A percentile compares a stretch with the other conserved stretches of the same genome.
Evolutionary conservation across 2,888 invertebrate genomes (phyloP).

Genomic region (Camponotus fellah): DNA sequence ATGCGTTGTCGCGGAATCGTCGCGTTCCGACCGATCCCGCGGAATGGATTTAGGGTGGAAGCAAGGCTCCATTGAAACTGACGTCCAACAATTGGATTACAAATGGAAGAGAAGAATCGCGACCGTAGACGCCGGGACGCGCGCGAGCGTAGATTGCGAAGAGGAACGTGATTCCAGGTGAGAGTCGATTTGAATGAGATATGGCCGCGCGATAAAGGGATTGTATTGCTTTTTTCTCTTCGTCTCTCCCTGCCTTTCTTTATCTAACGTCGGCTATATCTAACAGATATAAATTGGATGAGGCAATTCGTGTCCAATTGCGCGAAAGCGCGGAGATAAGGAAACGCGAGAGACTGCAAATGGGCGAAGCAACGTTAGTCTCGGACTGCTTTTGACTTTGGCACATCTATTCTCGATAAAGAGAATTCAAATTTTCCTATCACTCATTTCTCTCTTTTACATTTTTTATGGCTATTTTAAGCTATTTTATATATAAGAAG

Average conservation of each 20-base stretch:
- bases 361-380: constrained; percentile 50
- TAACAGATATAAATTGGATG: constrained; percentile 51
- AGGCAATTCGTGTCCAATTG: constrained; percentile 56
- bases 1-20: constrained; percentile 26
- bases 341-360: constrained; percentile 46
- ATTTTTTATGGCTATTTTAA: background rate
- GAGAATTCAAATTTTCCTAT: constrained; percentile 16
- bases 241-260: background rate
- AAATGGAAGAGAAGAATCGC: constrained; percentile 43
- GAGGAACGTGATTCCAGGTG: constrained; percentile 43
- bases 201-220: constrained; percentile 32
- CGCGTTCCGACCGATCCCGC: background rate
- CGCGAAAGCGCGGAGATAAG: constrained; percentile 54
- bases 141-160: constrained; percentile 38
- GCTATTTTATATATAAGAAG: background rate
- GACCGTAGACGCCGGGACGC: constrained; percentile 22
- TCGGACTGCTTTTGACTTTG: constrained; percentile 8
- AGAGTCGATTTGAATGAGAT: constrained; percentile 54
- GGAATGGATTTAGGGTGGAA: constrained; percentile 27
- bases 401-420: constrained; percentile 18
- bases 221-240: background rate
- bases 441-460: background rate
- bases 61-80: constrained; percentile 16
- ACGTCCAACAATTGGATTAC: constrained; percentile 48
- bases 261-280: constrained; percentile 28